Evolutionary conservation across 1,140 invertebrate species (phyloP), one percentile per base, ranked within the genome.

Genomic region (Procambarus clarkii): DNA sequence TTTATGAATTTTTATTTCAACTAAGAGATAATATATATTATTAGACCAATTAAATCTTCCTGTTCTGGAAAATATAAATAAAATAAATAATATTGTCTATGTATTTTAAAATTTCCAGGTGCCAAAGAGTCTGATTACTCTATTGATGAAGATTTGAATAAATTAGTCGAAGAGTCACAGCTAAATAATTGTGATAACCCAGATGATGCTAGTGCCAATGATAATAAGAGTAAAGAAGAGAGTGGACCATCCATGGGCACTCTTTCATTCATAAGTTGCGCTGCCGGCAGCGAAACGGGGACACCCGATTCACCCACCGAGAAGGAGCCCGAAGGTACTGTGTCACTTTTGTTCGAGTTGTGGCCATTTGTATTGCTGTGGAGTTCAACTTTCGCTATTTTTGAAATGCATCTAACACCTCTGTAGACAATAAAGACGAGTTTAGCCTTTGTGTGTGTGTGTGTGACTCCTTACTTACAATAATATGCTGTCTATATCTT

Each of bases 71-170:
- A 34, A 34, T 34, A 34, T 34, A 34, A 34, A 34, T 34, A 34
- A 34, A 34, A 34, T 34, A 34, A 34, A 34, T 34, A 34, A 34
- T 34, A 34, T 34, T 34, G 34, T 34, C 34, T 34, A 34, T 54
- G 13, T 54, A 54, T 54, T 9, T 54, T 54, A 7, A 54, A 69
- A 50, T 78, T 78, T 7, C 91, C 92, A 96, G 96, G 96, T 89
- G 95, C 95, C 9, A 95, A 95, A 91, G 95, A 96, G 93, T 94
- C 94, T 60, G 96, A 96, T 92, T 95, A 95, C 86, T 94, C 94
- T 5, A 94, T 95, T 4, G 95, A 95, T 78, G 94, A 95, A 74
- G 94, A 94, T 18, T 81, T 94, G 48, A 92, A 93, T 18, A 93
- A 93, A 80, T 83, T 93, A 71, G 93, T 86, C 3, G 93, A 92